Base-by-base conservation (phyloP, 2,888 invertebrate species). In the Drosophila multiciliata region DNA sequence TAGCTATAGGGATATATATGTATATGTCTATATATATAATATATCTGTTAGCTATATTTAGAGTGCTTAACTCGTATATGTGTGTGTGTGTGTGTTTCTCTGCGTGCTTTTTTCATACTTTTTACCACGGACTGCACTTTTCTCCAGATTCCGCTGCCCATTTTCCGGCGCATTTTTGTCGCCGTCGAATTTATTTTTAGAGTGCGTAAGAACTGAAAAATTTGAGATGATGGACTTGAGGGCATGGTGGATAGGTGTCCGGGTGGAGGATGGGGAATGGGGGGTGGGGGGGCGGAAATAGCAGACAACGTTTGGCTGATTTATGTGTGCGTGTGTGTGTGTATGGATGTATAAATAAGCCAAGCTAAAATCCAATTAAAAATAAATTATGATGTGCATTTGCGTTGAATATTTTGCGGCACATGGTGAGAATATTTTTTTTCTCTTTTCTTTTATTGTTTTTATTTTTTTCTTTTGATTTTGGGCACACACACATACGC, bases 311-410 rank as follows among this genome's bases (percentile, higher is more conserved):
- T 69, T 75, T 49, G 75, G 60, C 54, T 77, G 59, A 68, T 57
- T 32, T 57, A 42, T 57, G 49, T 23, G 20, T 45, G 45, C 20
- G 12, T 45, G 38, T 40, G 38, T 38, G 17, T 61, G 33, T 32
- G 15, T 49, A 12, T 17, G 20, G 35, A 53, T 32, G 61, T 48
- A 68, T 68, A 78, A 69, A 77, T 65, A 80, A 78, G 57, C 49
- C 70, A 62, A 78, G 81, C 67, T 49, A 54, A 83, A 79, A 84
- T 54, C 82, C 89, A 85, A 89, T 85, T 89, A 81, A 81, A 89
- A 87, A 86, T 85, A 85, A 85, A 89, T 85, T 85, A 89, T 89
- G 82, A 89, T 82, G 66, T 76, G 71, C 70, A 75, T 83, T 73
- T 73, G 66, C 12, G 29, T 53, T 35, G 20, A 50, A 52, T 50